phyloP scores from a whole-genome alignment of 2,888 invertebrate species.

The Meghimatium bilineatum region DNA sequence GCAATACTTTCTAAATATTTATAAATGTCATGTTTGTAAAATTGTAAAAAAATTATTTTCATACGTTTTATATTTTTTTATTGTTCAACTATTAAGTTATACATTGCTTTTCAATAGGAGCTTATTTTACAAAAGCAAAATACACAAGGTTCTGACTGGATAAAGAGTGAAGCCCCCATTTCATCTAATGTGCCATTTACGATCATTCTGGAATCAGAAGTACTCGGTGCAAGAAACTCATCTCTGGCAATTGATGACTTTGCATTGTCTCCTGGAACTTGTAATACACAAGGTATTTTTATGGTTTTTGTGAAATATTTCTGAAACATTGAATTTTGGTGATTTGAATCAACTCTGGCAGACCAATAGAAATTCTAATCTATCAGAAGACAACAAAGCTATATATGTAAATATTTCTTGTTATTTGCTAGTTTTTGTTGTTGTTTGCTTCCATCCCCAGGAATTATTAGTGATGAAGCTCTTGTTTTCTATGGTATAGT shows the following conservation, averaged over 20 bases:
- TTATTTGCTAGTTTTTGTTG: too few species aligned
- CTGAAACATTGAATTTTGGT: too few species aligned
- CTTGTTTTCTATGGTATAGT: too few species aligned
- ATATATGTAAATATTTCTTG: too few species aligned
- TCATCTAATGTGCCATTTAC: constrained; percentile 27
- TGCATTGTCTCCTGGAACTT: not conserved
- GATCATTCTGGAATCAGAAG: constrained; percentile 20
- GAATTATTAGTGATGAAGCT: too few species aligned
- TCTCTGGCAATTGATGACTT: constrained; percentile 15
- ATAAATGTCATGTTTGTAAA: too few species aligned
- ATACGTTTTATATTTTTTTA: not conserved
- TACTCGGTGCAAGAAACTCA: not conserved
- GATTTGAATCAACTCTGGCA: too few species aligned
- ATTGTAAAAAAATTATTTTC: too few species aligned
- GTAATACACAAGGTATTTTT: constrained; percentile 24
- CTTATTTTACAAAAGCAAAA: not conserved
- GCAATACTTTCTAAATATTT: too few species aligned
- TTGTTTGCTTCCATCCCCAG: too few species aligned
- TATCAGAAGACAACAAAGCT: too few species aligned
- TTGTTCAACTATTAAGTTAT: not conserved
- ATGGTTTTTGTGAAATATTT: not conserved
- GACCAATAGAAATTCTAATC: too few species aligned
- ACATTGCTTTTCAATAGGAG: not conserved
- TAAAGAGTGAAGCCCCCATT: not conserved
- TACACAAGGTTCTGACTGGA: constrained; percentile 5